Conservation (phyloP, 2,113 vertebrate species). For the Thamnaconus septentrionalis region DNA sequence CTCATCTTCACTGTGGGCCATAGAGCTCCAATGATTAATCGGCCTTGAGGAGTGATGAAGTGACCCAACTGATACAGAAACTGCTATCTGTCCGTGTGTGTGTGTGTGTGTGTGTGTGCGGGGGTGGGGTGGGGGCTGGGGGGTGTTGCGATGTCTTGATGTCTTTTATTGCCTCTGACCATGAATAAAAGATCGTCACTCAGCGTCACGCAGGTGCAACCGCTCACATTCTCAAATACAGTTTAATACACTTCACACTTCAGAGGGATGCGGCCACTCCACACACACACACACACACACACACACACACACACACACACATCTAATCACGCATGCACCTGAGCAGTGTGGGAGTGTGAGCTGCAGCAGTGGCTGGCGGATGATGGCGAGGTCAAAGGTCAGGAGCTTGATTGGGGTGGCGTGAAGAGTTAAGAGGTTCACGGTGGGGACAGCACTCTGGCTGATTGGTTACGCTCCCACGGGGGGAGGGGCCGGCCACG, state of each 20-base stretch:
- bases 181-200: conserved; percentile 19
- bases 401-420: conserved; percentile 24
- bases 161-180: conserved; percentile 5
- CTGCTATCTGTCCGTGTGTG: background rate
- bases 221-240: conserved; percentile 16
- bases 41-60: background rate
- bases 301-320: background rate
- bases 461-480: conserved; percentile 58
- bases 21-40: background rate
- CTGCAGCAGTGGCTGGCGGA: background rate
- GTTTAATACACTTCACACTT: conserved; percentile 23
- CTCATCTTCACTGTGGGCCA: too few relatives aligned
- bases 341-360: conserved; percentile 4
- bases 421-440: conserved; percentile 60
- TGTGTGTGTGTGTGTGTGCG: background rate
- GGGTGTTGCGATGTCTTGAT: background rate
- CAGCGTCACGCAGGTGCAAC: conserved; percentile 6
- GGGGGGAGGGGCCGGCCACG: conserved; percentile 35
- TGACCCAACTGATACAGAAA: background rate
- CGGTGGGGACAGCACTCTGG: conserved; percentile 61
- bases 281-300: background rate
- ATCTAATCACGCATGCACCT: conserved; percentile 23
- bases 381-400: conserved; percentile 53
- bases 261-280: too few relatives aligned
- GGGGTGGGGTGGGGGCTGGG: too few relatives aligned